phyloP scores from a whole-genome alignment of 2,888 invertebrate species.

The Thyatira batis region DNA sequence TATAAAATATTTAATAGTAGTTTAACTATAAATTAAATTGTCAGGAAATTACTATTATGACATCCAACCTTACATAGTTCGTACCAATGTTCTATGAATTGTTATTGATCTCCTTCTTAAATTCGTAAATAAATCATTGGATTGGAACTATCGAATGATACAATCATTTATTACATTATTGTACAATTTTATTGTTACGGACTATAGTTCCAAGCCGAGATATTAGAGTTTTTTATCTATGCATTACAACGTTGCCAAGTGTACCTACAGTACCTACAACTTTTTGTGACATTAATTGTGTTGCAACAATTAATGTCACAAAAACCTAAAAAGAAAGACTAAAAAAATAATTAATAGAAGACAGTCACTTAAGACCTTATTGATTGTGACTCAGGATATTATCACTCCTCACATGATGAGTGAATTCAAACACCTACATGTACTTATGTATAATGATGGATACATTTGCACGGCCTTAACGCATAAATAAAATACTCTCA shows the following conservation, averaged over 20 bases:
- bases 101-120: constrained; percentile 29
- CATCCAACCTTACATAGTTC: constrained; percentile 18
- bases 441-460: constrained; percentile 2
- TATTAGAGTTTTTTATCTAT: background rate
- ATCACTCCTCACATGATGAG: too few species aligned
- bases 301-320: too few species aligned
- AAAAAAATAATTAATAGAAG: too few species aligned
- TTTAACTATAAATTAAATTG: constrained; percentile 17
- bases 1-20: constrained; percentile 23
- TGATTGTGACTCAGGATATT: too few species aligned
- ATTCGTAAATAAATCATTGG: constrained; percentile 22
- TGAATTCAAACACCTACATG: too few species aligned
- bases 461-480: background rate
- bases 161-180: constrained; percentile 13
- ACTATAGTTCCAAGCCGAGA: constrained; percentile 15
- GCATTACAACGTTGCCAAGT: background rate
- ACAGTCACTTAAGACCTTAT: too few species aligned
- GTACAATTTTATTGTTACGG: constrained; percentile 7
- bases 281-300: too few species aligned
- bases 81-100: constrained; percentile 31
- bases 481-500: background rate
- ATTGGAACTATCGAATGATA: constrained; percentile 21
- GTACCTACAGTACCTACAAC: constrained; percentile 8
- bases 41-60: constrained; percentile 16
- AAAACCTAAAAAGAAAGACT: too few species aligned